phyloP scores from a whole-genome alignment of 2,797 vertebrate genomes.

The Labroides dimidiatus region DNA sequence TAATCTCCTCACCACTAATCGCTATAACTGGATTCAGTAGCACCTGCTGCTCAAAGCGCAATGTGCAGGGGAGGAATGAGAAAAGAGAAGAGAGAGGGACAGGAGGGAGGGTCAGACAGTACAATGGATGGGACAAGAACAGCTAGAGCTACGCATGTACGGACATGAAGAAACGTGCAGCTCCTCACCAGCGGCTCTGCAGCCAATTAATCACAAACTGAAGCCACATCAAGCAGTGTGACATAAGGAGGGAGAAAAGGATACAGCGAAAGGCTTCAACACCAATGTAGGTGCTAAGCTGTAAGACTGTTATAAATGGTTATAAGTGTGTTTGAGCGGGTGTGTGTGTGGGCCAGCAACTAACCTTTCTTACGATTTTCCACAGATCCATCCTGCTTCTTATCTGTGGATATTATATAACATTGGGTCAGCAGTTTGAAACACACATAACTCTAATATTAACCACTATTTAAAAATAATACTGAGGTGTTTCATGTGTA shows the following conservation, averaged over 20 bases:
- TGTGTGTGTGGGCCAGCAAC: slow-evolving; percentile 22
- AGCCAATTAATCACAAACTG: slow-evolving; percentile 54
- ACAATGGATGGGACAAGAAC: slow-evolving; percentile 59
- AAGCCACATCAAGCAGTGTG: slow-evolving; percentile 46
- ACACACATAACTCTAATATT: background rate
- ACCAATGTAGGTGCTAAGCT: slow-evolving; percentile 51
- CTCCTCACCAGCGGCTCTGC: slow-evolving; percentile 37
- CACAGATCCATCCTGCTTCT: slow-evolving; percentile 96
- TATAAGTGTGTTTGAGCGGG: slow-evolving; percentile 3
- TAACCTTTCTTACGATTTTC: slow-evolving; percentile 99
- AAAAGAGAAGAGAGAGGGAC: slow-evolving; percentile 57
- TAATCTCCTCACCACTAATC: slow-evolving; percentile 84
- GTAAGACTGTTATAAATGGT: slow-evolving; percentile 48
- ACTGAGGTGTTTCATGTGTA: background rate
- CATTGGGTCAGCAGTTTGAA: slow-evolving; percentile 13
- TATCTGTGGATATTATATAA: slow-evolving; percentile 84
- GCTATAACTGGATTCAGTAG: slow-evolving; percentile 83
- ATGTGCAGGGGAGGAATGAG: slow-evolving; percentile 67
- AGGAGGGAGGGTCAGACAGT: slow-evolving; percentile 54
- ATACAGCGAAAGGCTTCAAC: slow-evolving; percentile 49
- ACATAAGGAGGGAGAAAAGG: slow-evolving; percentile 42
- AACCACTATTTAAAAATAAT: background rate
- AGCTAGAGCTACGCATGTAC: slow-evolving; percentile 34
- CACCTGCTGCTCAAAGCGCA: slow-evolving; percentile 79
- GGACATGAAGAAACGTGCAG: slow-evolving; percentile 46